Evolutionary conservation across 2,113 vertebrate genomes (phyloP).

Genomic region (Malurus cyaneus): DNA sequence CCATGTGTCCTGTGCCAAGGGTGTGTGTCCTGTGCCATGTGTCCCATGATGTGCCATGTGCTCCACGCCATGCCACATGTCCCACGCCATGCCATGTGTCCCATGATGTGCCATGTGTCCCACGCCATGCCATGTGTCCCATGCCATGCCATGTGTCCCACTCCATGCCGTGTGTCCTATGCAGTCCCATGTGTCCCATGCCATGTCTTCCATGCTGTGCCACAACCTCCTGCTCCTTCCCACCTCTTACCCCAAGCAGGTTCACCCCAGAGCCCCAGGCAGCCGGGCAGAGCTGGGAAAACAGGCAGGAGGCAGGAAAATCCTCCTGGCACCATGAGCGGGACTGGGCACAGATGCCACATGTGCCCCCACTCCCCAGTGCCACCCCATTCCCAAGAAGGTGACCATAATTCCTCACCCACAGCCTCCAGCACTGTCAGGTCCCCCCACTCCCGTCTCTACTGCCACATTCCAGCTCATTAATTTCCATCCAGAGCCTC

Average conservation of each 20-base stretch:
- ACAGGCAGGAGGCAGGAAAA: not conserved
- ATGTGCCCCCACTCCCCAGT: not conserved
- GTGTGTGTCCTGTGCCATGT: too few relatives aligned
- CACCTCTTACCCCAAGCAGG: fast-evolving
- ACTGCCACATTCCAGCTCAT: not conserved
- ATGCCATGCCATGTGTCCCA: not conserved
- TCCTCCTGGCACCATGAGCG: not conserved
- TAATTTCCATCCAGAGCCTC: slow-evolving; percentile 8
- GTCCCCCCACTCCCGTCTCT: not conserved
- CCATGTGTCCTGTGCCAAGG: too few relatives aligned
- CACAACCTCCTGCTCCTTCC: not conserved
- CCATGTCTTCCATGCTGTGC: not conserved
- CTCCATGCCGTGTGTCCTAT: too few relatives aligned
- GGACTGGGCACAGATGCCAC: not conserved
- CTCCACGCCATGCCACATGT: too few relatives aligned
- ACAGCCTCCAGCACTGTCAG: fast-evolving
- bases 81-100: too few relatives aligned
- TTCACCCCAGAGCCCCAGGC: not conserved
- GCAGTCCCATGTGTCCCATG: not conserved
- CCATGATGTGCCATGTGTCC: not conserved
- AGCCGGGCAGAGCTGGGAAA: not conserved
- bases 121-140: too few relatives aligned
- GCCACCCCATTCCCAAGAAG: fast-evolving
- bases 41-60: not conserved
- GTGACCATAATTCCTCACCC: not conserved